Base-by-base conservation (phyloP, 64 coral and sea anemone genomes). In the Astreopora myriophthalma region DNA sequence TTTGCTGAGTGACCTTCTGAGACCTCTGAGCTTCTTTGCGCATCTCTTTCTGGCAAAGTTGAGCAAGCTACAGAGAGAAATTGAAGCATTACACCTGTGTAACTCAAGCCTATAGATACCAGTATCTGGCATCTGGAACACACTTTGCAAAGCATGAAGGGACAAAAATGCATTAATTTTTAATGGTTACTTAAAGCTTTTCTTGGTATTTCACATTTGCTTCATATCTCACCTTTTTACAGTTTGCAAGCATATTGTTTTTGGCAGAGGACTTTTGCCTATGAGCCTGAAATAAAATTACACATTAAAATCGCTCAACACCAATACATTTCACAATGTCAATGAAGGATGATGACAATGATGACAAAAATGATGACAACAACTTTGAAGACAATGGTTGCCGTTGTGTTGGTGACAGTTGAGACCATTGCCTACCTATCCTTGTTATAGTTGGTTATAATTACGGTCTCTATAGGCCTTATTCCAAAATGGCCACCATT, bases 11-110 rank as follows among this genome's bases (percentile, higher is more conserved):
- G 31, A 99, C 93, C 30, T 96, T 99, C 49, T 99, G 97, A 29
- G 97, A 99, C 1, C 97, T 76, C 48, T 95, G 57, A 38, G 94
- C 97, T 88, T 99, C 97, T 76, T 92, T 91, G n/a, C 93, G 86
- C 89, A 95, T 95, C 65, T 99, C 97, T 55, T 95, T 99, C 66
- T 95, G 93, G 70, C 97, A 99, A 32, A 96, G 78, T 32, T 99
- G 97, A n/a, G 97, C 97, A 87, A 99, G 86, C 97, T 99, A 79
- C 2, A 75, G 8, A 33, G 8, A 33, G 6, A 71, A 51, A 46
- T n/a, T 23, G 1, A 37, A 71, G 8, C 8, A 8, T 34, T 14
- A 9, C 24, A 34, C 5, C 26, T 52, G 52, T 52, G 14, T 42
- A 44, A 34, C 20, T n/a, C 0, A 29, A 74, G 25, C n/a, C n/a